A percentile compares a stretch with the other conserved stretches of the same genome.
These are phyloP conservation scores for Mycteria americana DNA, from an alignment of 2,797 vertebrate species.

Conservation along the genomic window DNA sequence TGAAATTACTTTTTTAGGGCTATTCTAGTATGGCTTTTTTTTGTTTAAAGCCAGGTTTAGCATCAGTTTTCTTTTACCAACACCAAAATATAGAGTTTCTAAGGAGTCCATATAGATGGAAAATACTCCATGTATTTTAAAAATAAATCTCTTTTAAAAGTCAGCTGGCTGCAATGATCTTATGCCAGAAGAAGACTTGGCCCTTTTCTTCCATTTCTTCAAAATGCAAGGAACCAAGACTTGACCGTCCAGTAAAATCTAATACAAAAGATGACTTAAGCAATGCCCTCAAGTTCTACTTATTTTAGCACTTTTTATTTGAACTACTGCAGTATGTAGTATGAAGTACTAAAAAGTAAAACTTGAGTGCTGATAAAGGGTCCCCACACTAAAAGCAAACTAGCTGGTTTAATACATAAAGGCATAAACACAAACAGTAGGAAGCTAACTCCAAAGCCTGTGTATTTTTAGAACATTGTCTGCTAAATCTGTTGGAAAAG, in stretches of 20 bases:
- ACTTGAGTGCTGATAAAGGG: neutral
- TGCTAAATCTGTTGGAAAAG: neutral
- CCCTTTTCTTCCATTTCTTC: neutral
- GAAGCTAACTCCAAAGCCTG: neutral
- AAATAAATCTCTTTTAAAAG: neutral
- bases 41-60: neutral
- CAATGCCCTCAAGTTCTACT: neutral
- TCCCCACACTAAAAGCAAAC: neutral
- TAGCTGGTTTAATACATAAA: neutral
- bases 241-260: accelerated
- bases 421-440: neutral
- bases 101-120: neutral
- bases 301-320: neutral
- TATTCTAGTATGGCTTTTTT: accelerated
- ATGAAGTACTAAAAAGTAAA: neutral
- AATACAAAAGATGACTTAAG: neutral
- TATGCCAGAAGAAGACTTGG: neutral
- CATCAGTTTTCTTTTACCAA: neutral
- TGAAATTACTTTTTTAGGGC: neutral
- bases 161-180: neutral
- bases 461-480: neutral
- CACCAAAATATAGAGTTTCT: neutral
- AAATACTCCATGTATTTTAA: neutral
- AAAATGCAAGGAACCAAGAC: neutral
- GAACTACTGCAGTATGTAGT: neutral